phyloP scores from a whole-genome alignment of 2,888 invertebrate genomes.

The Ochlodes sylvanus region DNA sequence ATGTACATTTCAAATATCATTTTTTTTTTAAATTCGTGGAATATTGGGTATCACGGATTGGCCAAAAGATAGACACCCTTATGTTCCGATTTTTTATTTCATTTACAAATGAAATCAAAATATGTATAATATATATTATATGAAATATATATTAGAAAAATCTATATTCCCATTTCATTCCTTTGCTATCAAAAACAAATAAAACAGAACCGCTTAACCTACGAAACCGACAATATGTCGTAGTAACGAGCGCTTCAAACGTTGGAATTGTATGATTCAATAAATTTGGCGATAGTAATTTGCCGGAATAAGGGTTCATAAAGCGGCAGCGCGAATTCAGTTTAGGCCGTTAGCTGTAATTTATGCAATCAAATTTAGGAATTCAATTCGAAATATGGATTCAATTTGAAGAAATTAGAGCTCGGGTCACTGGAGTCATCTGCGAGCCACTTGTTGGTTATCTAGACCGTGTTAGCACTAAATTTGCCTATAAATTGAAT shows the following conservation, averaged over 20 bases:
- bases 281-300: constrained; percentile 21
- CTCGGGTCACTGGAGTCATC: constrained; percentile 11
- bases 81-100: too few relatives aligned
- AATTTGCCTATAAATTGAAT: constrained; percentile 12
- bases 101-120: too few relatives aligned
- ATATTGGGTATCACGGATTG: too few relatives aligned
- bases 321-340: constrained; percentile 25
- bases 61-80: too few relatives aligned
- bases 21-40: too few relatives aligned
- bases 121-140: too few relatives aligned
- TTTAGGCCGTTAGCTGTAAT: constrained; percentile 26
- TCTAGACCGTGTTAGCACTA: not conserved
- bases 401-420: constrained; percentile 33
- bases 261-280: constrained; percentile 6
- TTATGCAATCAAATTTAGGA: constrained; percentile 35
- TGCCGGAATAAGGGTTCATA: constrained; percentile 27
- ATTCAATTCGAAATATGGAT: constrained; percentile 34
- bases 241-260: not conserved
- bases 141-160: too few relatives aligned
- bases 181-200: too few relatives aligned
- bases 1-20: too few relatives aligned
- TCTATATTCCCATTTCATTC: too few relatives aligned
- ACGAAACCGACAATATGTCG: not conserved
- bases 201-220: not conserved
- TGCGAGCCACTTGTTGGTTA: constrained; percentile 9